These are phyloP conservation scores for Oreotragus oreotragus DNA, from an alignment of 2,113 vertebrate species.

Conservation along the genomic window DNA sequence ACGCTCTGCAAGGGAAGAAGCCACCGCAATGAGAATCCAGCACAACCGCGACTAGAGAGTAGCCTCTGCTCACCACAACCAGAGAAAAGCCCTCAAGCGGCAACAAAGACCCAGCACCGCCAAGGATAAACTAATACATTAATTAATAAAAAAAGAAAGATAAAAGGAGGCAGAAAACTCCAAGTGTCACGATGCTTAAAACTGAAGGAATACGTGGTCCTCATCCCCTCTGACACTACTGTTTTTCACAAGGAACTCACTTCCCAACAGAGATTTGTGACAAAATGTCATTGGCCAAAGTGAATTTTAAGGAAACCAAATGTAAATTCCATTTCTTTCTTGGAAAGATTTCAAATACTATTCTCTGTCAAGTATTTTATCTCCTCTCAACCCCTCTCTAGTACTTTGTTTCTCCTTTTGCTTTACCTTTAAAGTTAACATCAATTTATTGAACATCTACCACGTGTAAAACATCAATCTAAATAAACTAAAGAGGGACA, in stretches of 20 bases:
- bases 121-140: not conserved
- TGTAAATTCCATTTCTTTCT: not conserved
- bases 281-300: not conserved
- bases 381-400: not conserved
- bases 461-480: not conserved
- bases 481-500: not conserved
- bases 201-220: not conserved
- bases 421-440: not conserved
- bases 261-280: not conserved
- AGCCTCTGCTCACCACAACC: not conserved
- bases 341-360: not conserved
- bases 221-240: not conserved
- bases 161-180: not conserved
- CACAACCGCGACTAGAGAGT: too few species aligned
- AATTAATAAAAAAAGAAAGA: not conserved
- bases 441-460: not conserved
- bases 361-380: not conserved
- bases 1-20: too few species aligned
- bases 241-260: not conserved
- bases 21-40: too few species aligned
- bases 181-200: not conserved
- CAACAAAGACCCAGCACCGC: not conserved
- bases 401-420: not conserved
- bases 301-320: slow-evolving; percentile 12
- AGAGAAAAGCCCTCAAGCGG: not conserved